A percentile compares a stretch with the other conserved stretches of the same genome.
phyloP scores from a whole-genome alignment of 53 echinoderm and acorn worm genomes.

The Crossaster papposus region DNA sequence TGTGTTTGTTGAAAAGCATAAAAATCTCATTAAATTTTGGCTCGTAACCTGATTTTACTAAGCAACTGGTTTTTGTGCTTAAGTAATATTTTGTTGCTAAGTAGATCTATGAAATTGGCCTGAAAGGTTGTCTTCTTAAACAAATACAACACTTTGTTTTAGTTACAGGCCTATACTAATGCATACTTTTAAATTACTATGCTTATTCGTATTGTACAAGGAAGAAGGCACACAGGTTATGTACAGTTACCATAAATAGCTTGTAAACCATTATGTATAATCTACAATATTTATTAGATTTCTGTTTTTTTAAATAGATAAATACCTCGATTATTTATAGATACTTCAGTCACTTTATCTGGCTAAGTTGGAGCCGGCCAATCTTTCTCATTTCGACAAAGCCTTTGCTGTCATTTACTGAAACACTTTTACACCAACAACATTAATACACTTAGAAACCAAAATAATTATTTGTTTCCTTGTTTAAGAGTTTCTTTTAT shows the following conservation, averaged over 20 bases:
- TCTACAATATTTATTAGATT: background rate
- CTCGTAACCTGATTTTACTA: too few species aligned
- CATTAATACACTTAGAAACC: background rate
- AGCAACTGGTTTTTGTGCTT: too few species aligned
- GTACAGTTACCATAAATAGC: conserved; percentile 21
- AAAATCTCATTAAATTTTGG: too few species aligned
- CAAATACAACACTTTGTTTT: background rate
- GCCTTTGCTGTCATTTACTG: background rate
- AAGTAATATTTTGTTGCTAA: too few species aligned
- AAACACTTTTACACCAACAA: conserved; percentile 2
- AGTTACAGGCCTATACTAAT: background rate
- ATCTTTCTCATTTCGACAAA: conserved; percentile 12
- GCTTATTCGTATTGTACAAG: background rate
- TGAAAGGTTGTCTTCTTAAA: background rate
- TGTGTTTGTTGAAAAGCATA: too few species aligned
- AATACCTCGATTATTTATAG: conserved; percentile 46
- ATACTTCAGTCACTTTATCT: conserved; percentile 38
- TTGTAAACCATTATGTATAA: conserved; percentile 21
- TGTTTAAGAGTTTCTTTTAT: background rate
- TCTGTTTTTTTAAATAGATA: conserved; percentile 1
- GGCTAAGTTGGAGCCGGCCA: conserved; percentile 52
- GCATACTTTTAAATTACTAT: background rate
- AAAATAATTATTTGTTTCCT: background rate
- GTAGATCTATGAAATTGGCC: too few species aligned
- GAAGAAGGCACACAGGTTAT: conserved; percentile 35